These are phyloP conservation scores for Callorhinus ursinus DNA, from an alignment of 2,113 vertebrate species.

Conservation along the genomic window DNA sequence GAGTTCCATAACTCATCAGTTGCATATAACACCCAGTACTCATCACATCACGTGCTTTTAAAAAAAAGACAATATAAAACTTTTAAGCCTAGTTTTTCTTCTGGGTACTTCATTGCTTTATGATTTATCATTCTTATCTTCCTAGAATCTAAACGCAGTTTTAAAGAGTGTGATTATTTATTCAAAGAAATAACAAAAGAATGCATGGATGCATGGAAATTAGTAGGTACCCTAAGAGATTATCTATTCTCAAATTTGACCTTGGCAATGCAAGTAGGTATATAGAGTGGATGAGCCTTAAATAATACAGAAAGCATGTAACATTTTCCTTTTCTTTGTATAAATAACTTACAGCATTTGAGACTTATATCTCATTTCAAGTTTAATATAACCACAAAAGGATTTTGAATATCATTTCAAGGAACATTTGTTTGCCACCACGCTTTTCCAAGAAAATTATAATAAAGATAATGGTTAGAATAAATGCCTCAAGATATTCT, in stretches of 20 bases:
- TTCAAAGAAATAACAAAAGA: not conserved
- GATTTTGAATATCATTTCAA: conserved; percentile 13
- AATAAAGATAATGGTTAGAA: conserved; percentile 13
- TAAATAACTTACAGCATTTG: conserved; percentile 17
- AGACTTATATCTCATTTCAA: not conserved
- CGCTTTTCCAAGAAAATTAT: not conserved
- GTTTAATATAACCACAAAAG: conserved; percentile 18
- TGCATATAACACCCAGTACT: not conserved
- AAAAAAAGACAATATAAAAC: not conserved
- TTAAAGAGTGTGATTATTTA: conserved; percentile 26
- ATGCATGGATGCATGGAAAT: not conserved
- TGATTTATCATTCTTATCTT: conserved; percentile 16
- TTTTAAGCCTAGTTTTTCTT: conserved; percentile 3
- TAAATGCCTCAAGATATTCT: not conserved
- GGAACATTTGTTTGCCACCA: conserved; percentile 1
- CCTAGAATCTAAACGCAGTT: not conserved
- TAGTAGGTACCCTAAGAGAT: not conserved
- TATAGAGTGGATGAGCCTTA: not conserved
- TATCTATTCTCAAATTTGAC: not conserved
- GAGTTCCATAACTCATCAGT: not conserved
- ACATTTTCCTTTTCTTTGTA: not conserved
- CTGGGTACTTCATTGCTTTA: not conserved
- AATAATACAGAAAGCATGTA: not conserved
- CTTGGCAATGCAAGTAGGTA: not conserved
- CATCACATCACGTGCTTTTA: not conserved